Base-by-base conservation (phyloP, 1,140 invertebrate species). In the Pectinophora gossypiella region DNA sequence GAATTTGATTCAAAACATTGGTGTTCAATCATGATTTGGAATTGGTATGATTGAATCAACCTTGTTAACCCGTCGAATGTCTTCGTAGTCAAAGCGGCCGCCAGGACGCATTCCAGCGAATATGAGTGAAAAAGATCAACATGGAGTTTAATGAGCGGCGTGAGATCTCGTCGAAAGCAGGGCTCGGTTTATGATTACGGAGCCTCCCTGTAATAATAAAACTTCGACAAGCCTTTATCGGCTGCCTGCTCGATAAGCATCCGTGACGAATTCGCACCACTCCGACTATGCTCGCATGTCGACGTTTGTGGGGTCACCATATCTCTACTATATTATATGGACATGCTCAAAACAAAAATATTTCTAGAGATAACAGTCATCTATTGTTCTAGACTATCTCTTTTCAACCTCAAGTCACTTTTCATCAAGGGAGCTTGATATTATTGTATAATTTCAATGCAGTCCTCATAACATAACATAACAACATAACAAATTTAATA, bases 181-280 rank as follows among this genome's bases (percentile, higher is more conserved):
- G 64, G 61, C 70, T 69, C 60, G 64, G 48, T 60, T 66, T 64
- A 59, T 77, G 72, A 76, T 85, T 79, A 75, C 72, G 54, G 52
- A 60, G 68, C 64, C 69, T 70, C 66, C 64, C 69, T 72, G 71
- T 78, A 82, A 85, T 79, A 82, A 85, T 81, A 85, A 85, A 81
- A 83, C 66, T 83, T 83, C 80, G 76, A 77, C 78, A 77, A 52
- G 68, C 80, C 74, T 84, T 82, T 82, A 86, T 85, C 79, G 76
- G 67, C 55, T 76, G 79, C 72, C 68, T 73, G 55, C 67, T 79
- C 76, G 84, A 87, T 87, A 87, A 87, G 72, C 75, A 82, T 73
- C 84, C 84, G 79, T 87, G 84, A 87, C 81, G 81, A 87, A 87
- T 87, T 84, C 67, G 72, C 80, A 77, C 68, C 74, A 74, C 68